Base-by-base conservation (phyloP, 2,888 invertebrate species). In the Aelia acuminata region DNA sequence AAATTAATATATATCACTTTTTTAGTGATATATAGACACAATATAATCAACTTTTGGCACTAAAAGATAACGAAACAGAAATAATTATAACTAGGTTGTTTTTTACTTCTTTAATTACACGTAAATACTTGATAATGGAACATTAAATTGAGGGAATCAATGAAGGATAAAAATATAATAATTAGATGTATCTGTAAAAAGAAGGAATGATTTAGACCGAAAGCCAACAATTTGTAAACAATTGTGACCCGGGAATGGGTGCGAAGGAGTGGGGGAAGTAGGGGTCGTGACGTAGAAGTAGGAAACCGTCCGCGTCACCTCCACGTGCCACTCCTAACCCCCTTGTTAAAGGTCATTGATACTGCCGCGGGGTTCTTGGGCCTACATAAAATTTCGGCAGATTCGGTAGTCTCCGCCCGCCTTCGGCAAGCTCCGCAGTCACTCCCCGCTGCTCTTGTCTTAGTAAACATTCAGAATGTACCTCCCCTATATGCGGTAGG, bases 241-340 rank as follows among this genome's bases (percentile, higher is more conserved):
- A 70, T 87, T 86, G 86, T 50, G 57, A 43, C 35, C 50, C 43
- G 86, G 35, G 86, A 80, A 43, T 43, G 80, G 80, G 80, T 43
- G 80, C 80, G 49, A 39, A n/a, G 47, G 85, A 50, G 86, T 39
- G 86, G 70, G 47, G 88, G 84, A 53, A 39, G 47, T 35, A 43
- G 43, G 84, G 26, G 43, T 47, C 15, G 88, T 50, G 88, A 48
- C 75, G 35, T 31, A 43, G 84, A 31, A 35, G 63, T 13, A 22
- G 89, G 90, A 91, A 91, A 91, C 91, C 91, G 87, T 84, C 63
- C 90, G 86, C 90, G 88, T 70, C 89, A 90, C 91, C 92, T 91
- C 91, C 92, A 92, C 92, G 92, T 91, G 92, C 91, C 88, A 88
- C 80, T 89, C 88, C 88, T 85, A 75, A 63, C 86, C 90, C 89